Conservation (phyloP, 2,797 vertebrate genomes). For the Acropternis orthonyx region DNA sequence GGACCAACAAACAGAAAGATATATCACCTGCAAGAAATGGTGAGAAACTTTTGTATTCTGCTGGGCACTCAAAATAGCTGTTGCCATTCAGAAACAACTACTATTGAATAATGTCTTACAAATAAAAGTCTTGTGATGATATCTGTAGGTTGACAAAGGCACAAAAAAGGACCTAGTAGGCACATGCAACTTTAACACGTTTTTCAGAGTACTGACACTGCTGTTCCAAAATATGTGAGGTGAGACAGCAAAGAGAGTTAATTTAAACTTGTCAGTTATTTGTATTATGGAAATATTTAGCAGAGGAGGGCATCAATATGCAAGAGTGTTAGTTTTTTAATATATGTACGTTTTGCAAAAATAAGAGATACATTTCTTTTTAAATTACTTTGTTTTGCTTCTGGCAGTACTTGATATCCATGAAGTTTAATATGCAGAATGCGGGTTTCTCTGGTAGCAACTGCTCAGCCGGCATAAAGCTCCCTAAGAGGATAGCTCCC, state of each 20-base stretch:
- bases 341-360: background rate
- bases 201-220: background rate
- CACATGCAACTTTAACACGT: background rate
- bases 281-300: background rate
- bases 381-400: background rate
- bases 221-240: background rate
- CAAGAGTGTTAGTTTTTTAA: background rate
- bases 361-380: background rate
- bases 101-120: background rate
- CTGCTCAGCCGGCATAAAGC: background rate
- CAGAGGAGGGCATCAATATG: background rate
- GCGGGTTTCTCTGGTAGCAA: background rate
- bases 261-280: background rate
- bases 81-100: background rate
- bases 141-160: background rate
- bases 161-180: background rate
- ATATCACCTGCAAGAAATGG: background rate
- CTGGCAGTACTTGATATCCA: conserved; percentile 18
- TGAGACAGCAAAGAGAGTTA: background rate
- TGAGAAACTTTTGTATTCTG: background rate
- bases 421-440: conserved; percentile 36
- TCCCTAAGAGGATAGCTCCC: background rate
- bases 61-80: background rate
- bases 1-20: background rate
- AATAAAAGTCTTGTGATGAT: background rate